Evolutionary conservation across 2,113 vertebrate species (phyloP).

Genomic region (Dascyllus trimaculatus): DNA sequence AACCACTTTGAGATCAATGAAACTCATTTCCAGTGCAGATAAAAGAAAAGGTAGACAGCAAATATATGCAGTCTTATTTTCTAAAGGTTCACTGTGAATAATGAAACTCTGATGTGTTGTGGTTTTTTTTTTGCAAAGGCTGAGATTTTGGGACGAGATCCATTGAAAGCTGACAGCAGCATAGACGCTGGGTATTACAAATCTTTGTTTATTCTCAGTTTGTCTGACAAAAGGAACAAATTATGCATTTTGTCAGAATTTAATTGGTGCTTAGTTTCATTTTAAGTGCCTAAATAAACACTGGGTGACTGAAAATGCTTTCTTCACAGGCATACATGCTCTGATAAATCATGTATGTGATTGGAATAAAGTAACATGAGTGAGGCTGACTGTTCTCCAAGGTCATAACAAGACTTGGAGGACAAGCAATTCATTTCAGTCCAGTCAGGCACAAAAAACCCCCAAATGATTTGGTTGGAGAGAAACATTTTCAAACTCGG

Average conservation of each 20-base stretch:
- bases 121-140: background rate
- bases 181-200: constrained; percentile 25
- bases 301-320: constrained; percentile 5
- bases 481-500: constrained; percentile 26
- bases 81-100: background rate
- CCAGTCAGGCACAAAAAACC: constrained; percentile 9
- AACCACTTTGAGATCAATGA: background rate
- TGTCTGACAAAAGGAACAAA: constrained; percentile 47
- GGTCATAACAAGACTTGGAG: constrained; percentile 48
- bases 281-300: constrained; percentile 30
- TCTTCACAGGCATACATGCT: constrained; percentile 16
- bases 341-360: constrained; percentile 38
- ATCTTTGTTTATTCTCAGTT: constrained; percentile 40
- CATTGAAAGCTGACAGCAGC: constrained; percentile 20
- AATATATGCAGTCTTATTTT: background rate
- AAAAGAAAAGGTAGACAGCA: background rate
- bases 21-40: background rate
- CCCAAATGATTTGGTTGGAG: constrained; percentile 20
- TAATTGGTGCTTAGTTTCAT: constrained; percentile 19
- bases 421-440: constrained; percentile 21
- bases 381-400: constrained; percentile 45
- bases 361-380: constrained; percentile 27
- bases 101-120: background rate
- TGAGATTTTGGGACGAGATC: constrained; percentile 33
- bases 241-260: constrained; percentile 45